A percentile compares a stretch with the other conserved stretches of the same genome.
These are phyloP conservation scores for Eupristina koningsbergeri DNA, from an alignment of 1,140 invertebrate species.

Conservation along the genomic window DNA sequence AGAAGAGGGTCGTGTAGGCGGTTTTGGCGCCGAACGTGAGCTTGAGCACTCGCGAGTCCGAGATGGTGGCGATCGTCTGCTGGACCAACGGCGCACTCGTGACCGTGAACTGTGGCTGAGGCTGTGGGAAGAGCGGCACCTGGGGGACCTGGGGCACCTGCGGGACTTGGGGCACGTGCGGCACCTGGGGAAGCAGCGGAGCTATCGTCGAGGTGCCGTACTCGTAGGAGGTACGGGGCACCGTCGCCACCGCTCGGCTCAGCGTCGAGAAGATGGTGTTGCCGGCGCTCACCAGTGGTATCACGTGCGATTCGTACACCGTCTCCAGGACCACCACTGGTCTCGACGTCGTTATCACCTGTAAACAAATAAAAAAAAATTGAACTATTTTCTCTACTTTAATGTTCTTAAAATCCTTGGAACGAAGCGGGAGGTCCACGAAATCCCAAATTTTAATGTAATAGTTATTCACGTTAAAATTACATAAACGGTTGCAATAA, in stretches of 20 bases:
- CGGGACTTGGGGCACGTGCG: conserved; percentile 69
- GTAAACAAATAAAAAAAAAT: conserved; percentile 53
- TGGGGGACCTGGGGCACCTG: conserved; percentile 73
- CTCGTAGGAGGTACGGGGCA: conserved; percentile 82
- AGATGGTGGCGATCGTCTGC: conserved; percentile 85
- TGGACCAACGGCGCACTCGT: conserved; percentile 87
- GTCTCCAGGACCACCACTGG: conserved; percentile 84
- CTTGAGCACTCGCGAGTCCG: conserved; percentile 87
- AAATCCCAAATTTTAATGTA: no score
- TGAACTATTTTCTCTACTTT: no score
- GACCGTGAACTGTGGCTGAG: conserved; percentile 81
- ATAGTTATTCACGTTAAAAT: no score
- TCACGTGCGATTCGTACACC: conserved; percentile 85
- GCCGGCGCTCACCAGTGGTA: conserved; percentile 83
- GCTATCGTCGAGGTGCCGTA: conserved; percentile 80
- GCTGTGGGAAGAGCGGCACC: conserved; percentile 73
- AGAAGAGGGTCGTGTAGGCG: conserved; percentile 88
- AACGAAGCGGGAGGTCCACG: no score
- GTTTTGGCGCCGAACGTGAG: conserved; percentile 91
- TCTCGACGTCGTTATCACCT: conserved; percentile 83
- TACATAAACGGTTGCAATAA: no score
- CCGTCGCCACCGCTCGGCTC: conserved; percentile 81
- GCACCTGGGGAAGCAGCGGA: conserved; percentile 66
- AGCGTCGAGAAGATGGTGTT: conserved; percentile 84
- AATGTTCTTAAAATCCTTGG: no score